Evolutionary conservation across 2,888 invertebrate species (phyloP).

Genomic region (Agrilus cyanescens): DNA sequence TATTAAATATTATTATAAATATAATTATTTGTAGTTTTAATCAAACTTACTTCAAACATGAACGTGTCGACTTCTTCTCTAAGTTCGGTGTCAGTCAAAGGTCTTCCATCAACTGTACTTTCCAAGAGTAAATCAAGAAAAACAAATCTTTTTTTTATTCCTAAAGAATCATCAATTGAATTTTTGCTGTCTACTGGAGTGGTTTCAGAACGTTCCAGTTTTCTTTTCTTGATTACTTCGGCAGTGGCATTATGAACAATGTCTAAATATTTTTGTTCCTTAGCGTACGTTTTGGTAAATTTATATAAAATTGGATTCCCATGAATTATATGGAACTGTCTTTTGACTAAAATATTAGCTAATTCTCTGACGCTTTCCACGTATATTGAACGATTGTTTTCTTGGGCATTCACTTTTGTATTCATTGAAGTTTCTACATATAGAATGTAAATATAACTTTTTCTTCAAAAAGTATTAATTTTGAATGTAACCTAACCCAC

Average conservation of each 20-base stretch:
- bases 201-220: too few relatives aligned
- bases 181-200: too few relatives aligned
- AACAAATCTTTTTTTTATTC: slow-evolving; percentile 11
- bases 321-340: slow-evolving; percentile 36
- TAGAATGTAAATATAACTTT: too few relatives aligned
- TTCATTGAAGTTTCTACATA: slow-evolving; percentile 76
- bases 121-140: slow-evolving; percentile 12
- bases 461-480: too few relatives aligned
- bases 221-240: slow-evolving; percentile 34
- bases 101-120: slow-evolving; percentile 25
- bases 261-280: slow-evolving; percentile 38
- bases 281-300: slow-evolving; percentile 44
- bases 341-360: slow-evolving; percentile 24
- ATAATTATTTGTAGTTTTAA: too few relatives aligned
- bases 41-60: too few relatives aligned
- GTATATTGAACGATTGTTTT: slow-evolving; percentile 54
- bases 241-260: slow-evolving; percentile 44
- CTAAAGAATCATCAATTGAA: slow-evolving; percentile 3
- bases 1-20: too few relatives aligned
- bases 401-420: slow-evolving; percentile 58
- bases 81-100: slow-evolving; percentile 50
- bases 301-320: slow-evolving; percentile 38
- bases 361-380: slow-evolving; percentile 54
- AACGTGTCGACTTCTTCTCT: too few relatives aligned
- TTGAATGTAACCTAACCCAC: too few relatives aligned